These are phyloP conservation scores for Alca torda DNA, from an alignment of 2,797 vertebrate species.

Conservation along the genomic window DNA sequence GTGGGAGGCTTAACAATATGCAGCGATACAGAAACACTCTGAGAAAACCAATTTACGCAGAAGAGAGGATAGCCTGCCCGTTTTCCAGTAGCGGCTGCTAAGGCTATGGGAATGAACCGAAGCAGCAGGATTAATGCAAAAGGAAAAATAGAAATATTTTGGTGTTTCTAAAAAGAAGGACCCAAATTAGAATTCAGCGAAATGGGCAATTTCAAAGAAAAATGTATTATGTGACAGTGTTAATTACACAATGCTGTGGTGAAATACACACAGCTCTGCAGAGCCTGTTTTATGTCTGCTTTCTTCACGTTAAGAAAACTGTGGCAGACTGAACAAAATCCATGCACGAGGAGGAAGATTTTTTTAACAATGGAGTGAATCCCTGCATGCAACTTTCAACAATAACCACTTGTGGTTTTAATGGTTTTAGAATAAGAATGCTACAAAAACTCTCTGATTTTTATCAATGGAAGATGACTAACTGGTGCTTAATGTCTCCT, in stretches of 20 bases:
- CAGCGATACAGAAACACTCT: not conserved
- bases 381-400: conserved; percentile 2
- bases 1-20: not conserved
- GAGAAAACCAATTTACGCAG: not conserved
- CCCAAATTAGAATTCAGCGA: not conserved
- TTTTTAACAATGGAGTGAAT: not conserved
- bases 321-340: not conserved
- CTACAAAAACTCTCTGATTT: not conserved
- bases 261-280: not conserved
- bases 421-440: not conserved
- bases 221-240: not conserved
- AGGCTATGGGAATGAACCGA: not conserved
- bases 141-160: not conserved
- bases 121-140: not conserved
- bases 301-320: not conserved
- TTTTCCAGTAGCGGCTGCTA: not conserved
- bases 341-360: not conserved
- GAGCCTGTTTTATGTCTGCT: not conserved
- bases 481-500: not conserved
- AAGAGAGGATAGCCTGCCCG: not conserved
- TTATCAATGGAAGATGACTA: not conserved
- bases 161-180: not conserved
- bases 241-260: not conserved
- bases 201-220: not conserved
- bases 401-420: not conserved